Base-by-base conservation (phyloP, 2,888 invertebrate species). In the Drosophila trichaetosa region DNA sequence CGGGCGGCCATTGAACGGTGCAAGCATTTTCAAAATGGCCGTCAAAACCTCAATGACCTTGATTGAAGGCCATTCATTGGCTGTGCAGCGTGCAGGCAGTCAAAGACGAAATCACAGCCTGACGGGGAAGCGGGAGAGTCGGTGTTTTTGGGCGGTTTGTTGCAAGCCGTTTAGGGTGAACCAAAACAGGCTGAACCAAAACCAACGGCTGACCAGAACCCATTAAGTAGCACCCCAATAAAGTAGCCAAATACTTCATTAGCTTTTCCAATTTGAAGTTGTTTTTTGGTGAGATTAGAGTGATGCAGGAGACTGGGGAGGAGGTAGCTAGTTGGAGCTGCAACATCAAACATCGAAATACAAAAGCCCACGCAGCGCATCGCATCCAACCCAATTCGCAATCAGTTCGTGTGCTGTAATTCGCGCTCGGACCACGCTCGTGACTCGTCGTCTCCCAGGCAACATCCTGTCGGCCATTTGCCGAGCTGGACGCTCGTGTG, bases 11-110 rank as follows among this genome's bases (percentile, higher is more conserved):
- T 86, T 79, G 80, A 79, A 75, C 76, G 81, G 59, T 63, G 57
- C 11, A 33, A 76, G 71, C 76, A 72, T 64, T 69, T 83, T 73
- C 89, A 87, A 87, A 89, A 87, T 87, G 87, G 87, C 87, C 87
- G 90, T 80, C 87, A 90, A 76, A 82, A 60, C 8, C 46, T 46
- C 70, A 40, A 27, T 85, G 91, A 91, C 91, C 91, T 91, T 91
- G 91, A 91, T 80, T 70, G 68, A 73, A 66, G 75, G 73, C 29
- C 72, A 58, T 72, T 82, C 79, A 89, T 91, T 90, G 91, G 91
- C 83, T 64, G 71, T 64, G 71, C 29, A 34, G 52, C 24, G 8
- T 24, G 40, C 49, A 42, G 42, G 29, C 40, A 33, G 46, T 24
- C 21, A 51, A 24, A 49, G 31, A 29, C 27, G 48, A 33, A 40